A percentile compares a stretch with the other conserved stretches of the same genome.
Conservation (phyloP, 2,113 vertebrate species). For the Sinocyclocheilus anshuiensis region DNA sequence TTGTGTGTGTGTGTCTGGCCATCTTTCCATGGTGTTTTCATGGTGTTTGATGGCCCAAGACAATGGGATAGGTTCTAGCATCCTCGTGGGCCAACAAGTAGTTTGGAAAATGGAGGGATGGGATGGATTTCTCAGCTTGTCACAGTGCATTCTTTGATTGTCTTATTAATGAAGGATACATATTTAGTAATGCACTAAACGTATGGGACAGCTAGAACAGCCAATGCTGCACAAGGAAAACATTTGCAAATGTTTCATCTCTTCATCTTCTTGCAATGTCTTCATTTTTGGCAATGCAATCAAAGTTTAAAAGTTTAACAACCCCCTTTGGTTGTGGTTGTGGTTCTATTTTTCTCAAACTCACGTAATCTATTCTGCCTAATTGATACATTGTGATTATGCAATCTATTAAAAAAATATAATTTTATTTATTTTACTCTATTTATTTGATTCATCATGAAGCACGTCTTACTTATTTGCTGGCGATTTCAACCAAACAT, state of each 20-base stretch:
- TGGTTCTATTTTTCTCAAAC: not conserved
- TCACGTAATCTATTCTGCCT: too few species aligned
- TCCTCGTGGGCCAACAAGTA: too few species aligned
- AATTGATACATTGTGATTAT: too few species aligned
- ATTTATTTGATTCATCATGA: not conserved
- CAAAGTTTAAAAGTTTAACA: not conserved
- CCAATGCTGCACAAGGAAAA: not conserved
- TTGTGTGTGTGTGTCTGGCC: too few species aligned
- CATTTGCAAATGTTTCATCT: not conserved
- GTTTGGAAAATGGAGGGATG: too few species aligned
- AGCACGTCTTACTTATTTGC: not conserved
- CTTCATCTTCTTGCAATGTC: not conserved
- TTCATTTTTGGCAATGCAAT: too few species aligned
- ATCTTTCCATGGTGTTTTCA: too few species aligned
- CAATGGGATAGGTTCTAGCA: too few species aligned
- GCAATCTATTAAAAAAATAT: too few species aligned
- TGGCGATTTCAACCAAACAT: not conserved
- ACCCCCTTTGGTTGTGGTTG: not conserved
- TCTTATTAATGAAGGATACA: not conserved
- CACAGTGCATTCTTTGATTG: not conserved
- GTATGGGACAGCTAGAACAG: not conserved
- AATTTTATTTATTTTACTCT: too few species aligned
- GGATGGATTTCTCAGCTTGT: too few species aligned
- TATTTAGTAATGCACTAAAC: not conserved
- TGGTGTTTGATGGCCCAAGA: too few species aligned